Evolutionary conservation across 2,888 invertebrate species (phyloP), one percentile per base, ranked within the genome.

Genomic region (Troides oblongomaculatus): DNA sequence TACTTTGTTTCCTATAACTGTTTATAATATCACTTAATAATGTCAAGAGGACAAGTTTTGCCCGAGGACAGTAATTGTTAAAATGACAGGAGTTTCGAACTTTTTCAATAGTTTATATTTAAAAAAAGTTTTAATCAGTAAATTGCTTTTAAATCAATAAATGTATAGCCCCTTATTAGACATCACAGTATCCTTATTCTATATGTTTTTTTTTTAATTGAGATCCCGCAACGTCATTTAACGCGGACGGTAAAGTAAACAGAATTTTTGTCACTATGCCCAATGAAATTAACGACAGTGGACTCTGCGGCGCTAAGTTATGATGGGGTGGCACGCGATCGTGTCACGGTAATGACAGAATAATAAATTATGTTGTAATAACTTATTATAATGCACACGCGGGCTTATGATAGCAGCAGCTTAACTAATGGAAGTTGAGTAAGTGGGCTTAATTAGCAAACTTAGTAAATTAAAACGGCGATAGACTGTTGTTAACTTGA

Each of bases 281-380:
- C 90, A 88, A 89, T 89, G 89, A 90, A 88, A 91, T 90, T 90
- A 91, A 91, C 86, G 81, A 79, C 77, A 70, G 74, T 79, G 74
- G 77, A 75, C 80, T 84, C 81, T 85, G 86, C 85, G 84, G 81
- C 77, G 78, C 72, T 88, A 85, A 92, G 87, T 89, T 92, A 92
- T 92, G 92, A 92, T 84, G 77, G 74, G 77, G 69, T 72, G 78
- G 77, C 92, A 92, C 91, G 92, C 92, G 82, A 92, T 74, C 83
- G 81, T 82, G 90, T 89, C 89, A 87, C 78, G 78, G 85, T 92
- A 92, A 92, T 88, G 92, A 92, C 90, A 90, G 88, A 84, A 90
- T 90, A 90, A 92, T 92, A 92, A 92, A 92, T 92, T 89, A 91
- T 88, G 84, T 83, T 85, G 88, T 91, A 92, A 92, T 92, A 91